phyloP scores from a whole-genome alignment of 2,888 invertebrate genomes.

The Rhorus exstirpatorius region DNA sequence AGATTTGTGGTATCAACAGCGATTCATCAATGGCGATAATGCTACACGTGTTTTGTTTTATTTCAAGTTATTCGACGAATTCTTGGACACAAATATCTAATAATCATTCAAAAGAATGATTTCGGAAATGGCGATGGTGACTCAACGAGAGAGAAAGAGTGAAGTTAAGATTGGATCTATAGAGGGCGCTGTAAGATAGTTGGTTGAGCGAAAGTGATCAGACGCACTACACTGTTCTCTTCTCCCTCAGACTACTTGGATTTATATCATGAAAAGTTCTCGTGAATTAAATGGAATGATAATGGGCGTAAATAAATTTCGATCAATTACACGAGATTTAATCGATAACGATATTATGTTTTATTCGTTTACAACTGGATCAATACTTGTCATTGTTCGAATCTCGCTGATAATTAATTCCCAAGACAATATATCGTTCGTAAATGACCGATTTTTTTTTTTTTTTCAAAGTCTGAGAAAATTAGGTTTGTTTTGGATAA shows the following conservation, averaged over 20 bases:
- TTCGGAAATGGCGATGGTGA: too few species aligned
- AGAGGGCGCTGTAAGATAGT: background rate
- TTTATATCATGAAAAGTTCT: constrained; percentile 1
- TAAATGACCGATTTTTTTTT: background rate
- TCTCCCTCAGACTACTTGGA: background rate
- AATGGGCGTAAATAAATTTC: constrained; percentile 3
- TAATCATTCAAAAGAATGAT: background rate
- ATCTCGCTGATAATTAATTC: too few species aligned
- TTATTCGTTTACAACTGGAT: too few species aligned
- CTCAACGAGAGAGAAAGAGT: constrained; percentile 11
- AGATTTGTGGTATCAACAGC: too few species aligned
- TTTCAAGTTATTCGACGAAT: background rate
- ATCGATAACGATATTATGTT: too few species aligned
- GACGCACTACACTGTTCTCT: background rate
- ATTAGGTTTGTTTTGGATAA: too few species aligned
- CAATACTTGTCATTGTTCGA: too few species aligned
- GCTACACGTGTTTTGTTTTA: background rate
- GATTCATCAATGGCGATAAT: background rate
- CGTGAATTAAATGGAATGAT: constrained; percentile 10
- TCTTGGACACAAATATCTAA: background rate
- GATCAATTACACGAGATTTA: too few species aligned
- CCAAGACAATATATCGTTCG: too few species aligned
- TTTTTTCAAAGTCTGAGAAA: background rate
- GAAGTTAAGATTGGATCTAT: background rate
- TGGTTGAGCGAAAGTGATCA: constrained; percentile 15